Conservation (phyloP, 2,888 invertebrate genomes). For the Keiferia lycopersicella region DNA sequence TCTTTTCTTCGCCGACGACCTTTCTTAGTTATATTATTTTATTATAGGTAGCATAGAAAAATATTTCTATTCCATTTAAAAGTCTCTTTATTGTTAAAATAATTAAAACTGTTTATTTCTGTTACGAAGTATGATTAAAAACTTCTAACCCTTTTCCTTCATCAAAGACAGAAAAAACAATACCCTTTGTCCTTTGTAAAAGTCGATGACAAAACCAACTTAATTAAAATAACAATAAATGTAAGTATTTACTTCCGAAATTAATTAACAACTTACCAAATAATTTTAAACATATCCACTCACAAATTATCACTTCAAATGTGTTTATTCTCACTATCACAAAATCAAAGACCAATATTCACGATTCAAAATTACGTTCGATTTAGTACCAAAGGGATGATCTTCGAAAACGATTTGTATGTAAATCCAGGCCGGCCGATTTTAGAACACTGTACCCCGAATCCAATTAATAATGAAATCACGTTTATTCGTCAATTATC, state of each 20-base stretch:
- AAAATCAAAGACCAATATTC: constrained; percentile 28
- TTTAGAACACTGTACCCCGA: constrained; percentile 33
- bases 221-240: not conserved
- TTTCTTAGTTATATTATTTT: too few relatives aligned
- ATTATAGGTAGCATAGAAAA: too few relatives aligned
- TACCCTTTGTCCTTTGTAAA: too few relatives aligned
- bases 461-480: constrained; percentile 39
- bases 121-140: too few relatives aligned
- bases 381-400: constrained; percentile 31
- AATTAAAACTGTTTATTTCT: too few relatives aligned
- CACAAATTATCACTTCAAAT: constrained; percentile 24
- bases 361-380: constrained; percentile 30
- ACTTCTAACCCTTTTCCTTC: too few relatives aligned
- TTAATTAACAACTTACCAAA: constrained; percentile 22
- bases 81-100: too few relatives aligned
- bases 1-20: too few relatives aligned
- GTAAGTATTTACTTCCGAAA: not conserved
- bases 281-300: constrained; percentile 19
- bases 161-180: not conserved
- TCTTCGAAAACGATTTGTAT: constrained; percentile 40
- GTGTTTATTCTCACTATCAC: constrained; percentile 33
- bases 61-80: too few relatives aligned
- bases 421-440: constrained; percentile 35
- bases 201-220: not conserved
- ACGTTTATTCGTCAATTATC: constrained; percentile 39